These are phyloP conservation scores for Nineta flava DNA, from an alignment of 2,888 invertebrate genomes.

Conservation along the genomic window DNA sequence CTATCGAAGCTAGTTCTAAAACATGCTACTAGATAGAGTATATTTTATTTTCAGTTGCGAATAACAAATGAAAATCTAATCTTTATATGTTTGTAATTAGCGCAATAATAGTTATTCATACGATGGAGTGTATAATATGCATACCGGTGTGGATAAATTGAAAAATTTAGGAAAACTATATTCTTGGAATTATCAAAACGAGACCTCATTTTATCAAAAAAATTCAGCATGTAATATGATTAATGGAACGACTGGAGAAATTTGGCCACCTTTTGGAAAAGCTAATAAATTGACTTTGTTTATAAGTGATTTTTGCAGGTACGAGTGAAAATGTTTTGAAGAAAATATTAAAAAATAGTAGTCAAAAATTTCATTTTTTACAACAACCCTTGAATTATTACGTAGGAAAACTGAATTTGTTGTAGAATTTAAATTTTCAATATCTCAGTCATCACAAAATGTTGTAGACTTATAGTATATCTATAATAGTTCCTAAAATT, in stretches of 20 bases:
- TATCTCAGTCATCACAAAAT: neutral
- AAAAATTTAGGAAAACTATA: conserved; percentile 48
- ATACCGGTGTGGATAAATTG: conserved; percentile 52
- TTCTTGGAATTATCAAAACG: conserved; percentile 47
- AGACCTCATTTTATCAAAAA: conserved; percentile 34
- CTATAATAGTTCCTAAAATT: neutral
- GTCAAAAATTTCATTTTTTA: no score
- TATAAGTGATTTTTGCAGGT: conserved; percentile 67
- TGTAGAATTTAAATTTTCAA: no score
- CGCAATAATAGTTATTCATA: conserved; percentile 55
- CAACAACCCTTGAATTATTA: no score
- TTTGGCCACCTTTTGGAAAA: conserved; percentile 55
- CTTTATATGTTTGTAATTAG: conserved; percentile 33
- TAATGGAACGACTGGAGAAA: conserved; percentile 61
- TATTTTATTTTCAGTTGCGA: no score
- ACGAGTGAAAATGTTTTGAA: conserved; percentile 24
- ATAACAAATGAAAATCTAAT: no score
- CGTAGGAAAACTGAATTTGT: no score
- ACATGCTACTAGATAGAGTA: neutral
- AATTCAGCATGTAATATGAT: conserved; percentile 46
- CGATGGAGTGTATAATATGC: conserved; percentile 65
- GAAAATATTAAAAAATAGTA: no score
- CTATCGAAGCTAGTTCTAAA: neutral
- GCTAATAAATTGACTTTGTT: conserved; percentile 47
- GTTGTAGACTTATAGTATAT: no score